A percentile compares a stretch with the other conserved stretches of the same genome.
phyloP scores from a whole-genome alignment of 1,140 invertebrate species.

The Nilaparvata lugens region DNA sequence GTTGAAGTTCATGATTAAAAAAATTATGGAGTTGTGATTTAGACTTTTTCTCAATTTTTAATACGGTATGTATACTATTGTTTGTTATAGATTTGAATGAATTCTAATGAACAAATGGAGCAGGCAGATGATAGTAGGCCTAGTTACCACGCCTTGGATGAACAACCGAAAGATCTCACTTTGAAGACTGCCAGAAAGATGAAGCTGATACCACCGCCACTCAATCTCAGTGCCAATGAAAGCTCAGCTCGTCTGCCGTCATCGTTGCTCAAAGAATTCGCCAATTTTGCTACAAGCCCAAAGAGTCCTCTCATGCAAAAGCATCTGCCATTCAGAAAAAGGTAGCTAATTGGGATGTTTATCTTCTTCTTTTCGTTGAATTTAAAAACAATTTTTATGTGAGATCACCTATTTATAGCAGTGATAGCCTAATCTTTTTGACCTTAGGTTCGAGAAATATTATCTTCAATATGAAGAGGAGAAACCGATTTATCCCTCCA shows the following conservation, averaged over 20 bases:
- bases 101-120: not conserved
- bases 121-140: not conserved
- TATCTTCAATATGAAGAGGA: too few species aligned
- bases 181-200: slow-evolving; percentile 23
- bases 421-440: too few species aligned
- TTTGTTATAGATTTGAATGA: too few species aligned
- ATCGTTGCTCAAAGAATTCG: slow-evolving; percentile 30
- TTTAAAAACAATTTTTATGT: too few species aligned
- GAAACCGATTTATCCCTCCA: too few species aligned
- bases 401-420: too few species aligned
- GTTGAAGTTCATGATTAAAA: too few species aligned
- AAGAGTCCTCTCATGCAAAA: slow-evolving; percentile 37
- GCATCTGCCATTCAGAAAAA: slow-evolving; percentile 29
- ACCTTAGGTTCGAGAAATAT: too few species aligned
- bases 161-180: slow-evolving; percentile 25
- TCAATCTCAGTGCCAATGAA: slow-evolving; percentile 22
- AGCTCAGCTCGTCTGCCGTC: slow-evolving; percentile 3
- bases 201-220: slow-evolving; percentile 28
- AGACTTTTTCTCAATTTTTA: too few species aligned
- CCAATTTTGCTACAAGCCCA: slow-evolving; percentile 38
- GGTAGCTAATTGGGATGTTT: slow-evolving; percentile 16
- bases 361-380: not conserved
- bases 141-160: slow-evolving; percentile 11
- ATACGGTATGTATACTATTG: too few species aligned
- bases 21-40: too few species aligned